phyloP scores from a whole-genome alignment of 1,140 invertebrate genomes.

The Acyrthosiphon pisum region DNA sequence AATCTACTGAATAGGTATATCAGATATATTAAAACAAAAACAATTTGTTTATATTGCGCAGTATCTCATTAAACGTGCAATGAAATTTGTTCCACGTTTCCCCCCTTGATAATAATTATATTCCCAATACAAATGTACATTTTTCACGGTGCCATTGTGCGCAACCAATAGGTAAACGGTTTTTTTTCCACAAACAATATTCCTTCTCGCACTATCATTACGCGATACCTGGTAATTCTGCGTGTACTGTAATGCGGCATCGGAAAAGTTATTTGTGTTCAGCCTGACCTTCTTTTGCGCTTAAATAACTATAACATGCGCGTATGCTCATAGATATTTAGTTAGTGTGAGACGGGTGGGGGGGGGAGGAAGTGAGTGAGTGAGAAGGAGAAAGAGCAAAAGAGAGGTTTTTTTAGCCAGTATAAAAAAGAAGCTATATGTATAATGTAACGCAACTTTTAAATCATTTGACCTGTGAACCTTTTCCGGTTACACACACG shows the following conservation, averaged over 20 bases:
- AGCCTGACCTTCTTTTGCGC: constrained; percentile 11
- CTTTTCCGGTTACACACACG: constrained; percentile 38
- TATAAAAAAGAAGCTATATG: constrained; percentile 13
- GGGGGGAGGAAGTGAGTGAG: not conserved
- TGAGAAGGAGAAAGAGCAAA: not conserved
- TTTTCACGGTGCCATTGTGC: constrained; percentile 32
- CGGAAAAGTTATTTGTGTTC: constrained; percentile 48
- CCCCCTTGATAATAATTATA: not conserved
- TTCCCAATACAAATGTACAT: not conserved
- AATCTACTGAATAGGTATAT: not conserved
- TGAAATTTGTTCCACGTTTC: not conserved
- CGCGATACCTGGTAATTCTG: not conserved
- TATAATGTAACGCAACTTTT: constrained; percentile 35
- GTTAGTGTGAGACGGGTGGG: not conserved
- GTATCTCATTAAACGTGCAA: constrained; percentile 7
- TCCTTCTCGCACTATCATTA: not conserved
- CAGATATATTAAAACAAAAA: not conserved
- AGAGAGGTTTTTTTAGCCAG: not conserved
- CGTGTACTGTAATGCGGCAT: not conserved
- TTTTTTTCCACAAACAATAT: not conserved
- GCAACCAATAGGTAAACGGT: not conserved
- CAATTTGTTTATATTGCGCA: not conserved
- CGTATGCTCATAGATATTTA: not conserved
- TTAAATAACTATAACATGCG: not conserved
- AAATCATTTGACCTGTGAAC: constrained; percentile 44